Evolutionary conservation across 1,140 invertebrate genomes (phyloP), one percentile per base, ranked within the genome.

Genomic region (Tachypleus tridentatus): DNA sequence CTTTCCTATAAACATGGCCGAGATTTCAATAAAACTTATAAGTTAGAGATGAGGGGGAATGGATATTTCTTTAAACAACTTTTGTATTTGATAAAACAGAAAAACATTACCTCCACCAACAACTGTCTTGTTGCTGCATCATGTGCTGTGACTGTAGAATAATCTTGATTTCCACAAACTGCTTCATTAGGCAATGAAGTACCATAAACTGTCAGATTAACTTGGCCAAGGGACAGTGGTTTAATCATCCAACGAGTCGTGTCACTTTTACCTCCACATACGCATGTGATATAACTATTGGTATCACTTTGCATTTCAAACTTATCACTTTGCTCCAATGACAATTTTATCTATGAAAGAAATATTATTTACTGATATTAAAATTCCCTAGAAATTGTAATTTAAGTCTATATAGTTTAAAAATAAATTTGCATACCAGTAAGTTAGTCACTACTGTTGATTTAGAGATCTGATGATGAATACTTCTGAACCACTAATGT

Each of bases 151-250:
- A 49, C 8, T 10, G 58, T 60, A 4, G 62, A 57, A 9, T 58
- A 62, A 9, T 29, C 9, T 3, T 51, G 51, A 47, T n/a, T 47
- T 10, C 65, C 65, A 10, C 65, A 67, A 29, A 64, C 54, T 9
- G 49, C 6, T 10, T 48, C 54, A 57, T 58, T 7, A n/a, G 4
- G 7, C 4, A 58, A n/a, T 3, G 58, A 61, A 54, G 78, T 76
- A n/a, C 80, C 84, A 3, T 76, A 73, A n/a, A 85, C 82, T 5
- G 80, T 83, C 0, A 86, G 76, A 63, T 84, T 84, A 1, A 84
- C 75, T 11, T 80, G 74, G 6, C 84, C 84, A 0, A 85, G 72
- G 3, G 75, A 68, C 8, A 71, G 75, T 3, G 81, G 80, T 61
- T 76, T 77, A 4, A 85, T 70, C 10, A 75, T 72, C 70, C 80